Base-by-base conservation (phyloP, 2,888 invertebrate genomes). In the Melinaea marsaeus region DNA sequence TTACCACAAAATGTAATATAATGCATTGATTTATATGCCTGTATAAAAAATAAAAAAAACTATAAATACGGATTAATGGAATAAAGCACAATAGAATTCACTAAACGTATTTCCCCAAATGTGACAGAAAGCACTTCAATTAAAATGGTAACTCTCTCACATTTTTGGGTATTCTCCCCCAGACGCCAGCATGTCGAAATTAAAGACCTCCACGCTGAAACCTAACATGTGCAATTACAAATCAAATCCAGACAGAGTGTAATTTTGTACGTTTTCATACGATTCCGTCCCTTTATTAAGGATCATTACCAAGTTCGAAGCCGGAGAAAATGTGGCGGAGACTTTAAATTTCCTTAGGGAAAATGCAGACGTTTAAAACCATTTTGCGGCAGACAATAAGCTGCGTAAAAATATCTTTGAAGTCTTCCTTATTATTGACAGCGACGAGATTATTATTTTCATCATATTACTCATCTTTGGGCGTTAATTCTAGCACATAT, bases 181-280 rank as follows among this genome's bases (percentile, higher is more conserved):
- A 45, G 56, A 42, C 61, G 56, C 33, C 45, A 37, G 11, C 54
- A 46, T 60, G 47, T 57, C 67, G 65, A 69, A 70, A 69, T 64
- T 65, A 69, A 69, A 66, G 68, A 67, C 66, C 66, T 66, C 62
- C 65, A 60, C 62, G 66, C 59, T 63, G 70, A 71, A 71, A 71
- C 72, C 72, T 69, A 72, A 73, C 73, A 79, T 73, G 72, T 76
- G 75, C 76, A 79, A 79, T 80, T 79, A 78, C 78, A 76, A 76
- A 76, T 79, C 75, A 75, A 77, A 76, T 74, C 73, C 74, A 71
- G 74, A 73, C 71, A 65, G 72, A 73, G 75, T 74, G 76, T 76
- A 76, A 77, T 79, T 78, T 78, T 74, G 72, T 71, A 68, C 71
- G 72, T 71, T 72, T 73, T 73, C 73, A 63, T 70, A 64, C 68